Conservation (phyloP, 2,888 invertebrate species). For the Cosmorhoe ocellata region DNA sequence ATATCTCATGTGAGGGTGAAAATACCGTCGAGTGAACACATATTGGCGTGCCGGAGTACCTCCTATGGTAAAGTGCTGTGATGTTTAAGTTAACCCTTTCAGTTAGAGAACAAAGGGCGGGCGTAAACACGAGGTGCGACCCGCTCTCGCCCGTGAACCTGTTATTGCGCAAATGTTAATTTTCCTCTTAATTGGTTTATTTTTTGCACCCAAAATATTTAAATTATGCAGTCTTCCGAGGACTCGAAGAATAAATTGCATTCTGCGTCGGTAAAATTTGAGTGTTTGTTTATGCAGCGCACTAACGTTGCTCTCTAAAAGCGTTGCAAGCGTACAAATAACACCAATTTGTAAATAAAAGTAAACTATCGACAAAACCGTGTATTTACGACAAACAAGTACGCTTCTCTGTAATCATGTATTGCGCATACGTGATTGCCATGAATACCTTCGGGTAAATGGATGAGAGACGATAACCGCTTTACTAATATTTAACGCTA, state of each 20-base stretch:
- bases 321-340: conserved; percentile 23
- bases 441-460: conserved; percentile 23
- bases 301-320: conserved; percentile 19
- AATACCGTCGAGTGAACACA: conserved; percentile 47
- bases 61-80: conserved; percentile 53
- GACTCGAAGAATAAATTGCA: conserved; percentile 46
- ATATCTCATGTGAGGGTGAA: conserved; percentile 39
- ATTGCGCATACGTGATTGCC: conserved; percentile 21
- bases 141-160: conserved; percentile 39
- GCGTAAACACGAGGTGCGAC: conserved; percentile 46
- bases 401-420: conserved; percentile 13
- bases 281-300: conserved; percentile 32
- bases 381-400: conserved; percentile 18
- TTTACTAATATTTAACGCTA: conserved; percentile 17
- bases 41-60: conserved; percentile 45
- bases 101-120: conserved; percentile 60
- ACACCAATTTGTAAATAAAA: conserved; percentile 22
- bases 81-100: conserved; percentile 68
- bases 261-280: conserved; percentile 28
- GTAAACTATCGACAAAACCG: conserved; percentile 22
- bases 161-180: conserved; percentile 59
- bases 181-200: conserved; percentile 45
- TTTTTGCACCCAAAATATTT: conserved; percentile 49
- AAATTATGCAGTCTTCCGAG: conserved; percentile 43
- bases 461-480: conserved; percentile 18